Percentiles rank a stretch among this genome's conserved stretches.
Conservation (phyloP, 2,113 vertebrate species). For the Microcebus griseorufus region DNA sequence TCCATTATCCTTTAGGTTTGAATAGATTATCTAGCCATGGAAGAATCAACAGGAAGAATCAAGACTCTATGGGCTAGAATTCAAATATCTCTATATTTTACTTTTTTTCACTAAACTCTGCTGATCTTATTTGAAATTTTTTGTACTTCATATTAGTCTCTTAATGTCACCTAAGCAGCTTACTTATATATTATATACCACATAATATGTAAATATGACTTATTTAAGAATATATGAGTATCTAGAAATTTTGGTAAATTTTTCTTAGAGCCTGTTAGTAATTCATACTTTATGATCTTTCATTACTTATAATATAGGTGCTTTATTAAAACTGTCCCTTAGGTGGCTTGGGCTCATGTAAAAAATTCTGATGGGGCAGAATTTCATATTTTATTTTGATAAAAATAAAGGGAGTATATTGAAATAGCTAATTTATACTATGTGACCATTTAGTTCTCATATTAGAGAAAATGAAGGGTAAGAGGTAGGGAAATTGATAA, state of each 20-base stretch:
- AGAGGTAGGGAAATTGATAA: neutral
- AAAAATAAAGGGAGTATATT: neutral
- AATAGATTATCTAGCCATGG: neutral
- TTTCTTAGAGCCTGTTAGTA: neutral
- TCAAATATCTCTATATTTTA: neutral
- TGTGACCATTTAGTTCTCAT: neutral
- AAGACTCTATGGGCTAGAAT: neutral
- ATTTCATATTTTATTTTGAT: constrained; percentile 35
- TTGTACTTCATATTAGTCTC: neutral
- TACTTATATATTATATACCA: neutral
- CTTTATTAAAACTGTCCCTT: neutral
- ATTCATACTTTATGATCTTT: neutral
- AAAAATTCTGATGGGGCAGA: neutral
- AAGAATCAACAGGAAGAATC: neutral
- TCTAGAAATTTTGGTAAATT: neutral
- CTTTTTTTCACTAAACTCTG: neutral
- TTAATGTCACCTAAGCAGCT: neutral
- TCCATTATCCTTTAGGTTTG: neutral
- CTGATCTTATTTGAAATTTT: neutral
- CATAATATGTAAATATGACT: neutral
- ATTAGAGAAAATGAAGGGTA: neutral
- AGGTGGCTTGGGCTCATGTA: neutral
- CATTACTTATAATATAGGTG: neutral
- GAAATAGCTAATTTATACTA: neutral
- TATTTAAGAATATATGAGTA: neutral